Evolutionary conservation across 2,113 vertebrate genomes (phyloP).

Genomic region (Penelope pileata): DNA sequence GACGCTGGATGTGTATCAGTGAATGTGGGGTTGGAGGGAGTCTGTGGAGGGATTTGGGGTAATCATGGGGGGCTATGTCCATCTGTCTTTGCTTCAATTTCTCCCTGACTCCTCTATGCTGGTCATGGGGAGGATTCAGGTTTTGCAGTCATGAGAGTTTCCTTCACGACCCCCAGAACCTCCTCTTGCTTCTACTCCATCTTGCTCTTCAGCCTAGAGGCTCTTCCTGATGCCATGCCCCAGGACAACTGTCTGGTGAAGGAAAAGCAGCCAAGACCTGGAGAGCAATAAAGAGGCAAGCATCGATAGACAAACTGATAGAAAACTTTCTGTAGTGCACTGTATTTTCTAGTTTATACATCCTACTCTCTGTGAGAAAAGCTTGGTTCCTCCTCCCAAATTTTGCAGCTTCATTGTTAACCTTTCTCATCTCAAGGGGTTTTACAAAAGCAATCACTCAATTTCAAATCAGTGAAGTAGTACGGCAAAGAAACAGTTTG

Average conservation of each 20-base stretch:
- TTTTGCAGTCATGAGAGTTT: accelerated
- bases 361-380: neutral
- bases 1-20: no score
- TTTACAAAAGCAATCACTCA: neutral
- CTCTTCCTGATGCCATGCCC: neutral
- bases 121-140: neutral
- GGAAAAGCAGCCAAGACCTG: neutral
- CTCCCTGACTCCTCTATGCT: neutral
- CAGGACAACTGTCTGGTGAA: neutral
- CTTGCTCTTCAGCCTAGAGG: neutral
- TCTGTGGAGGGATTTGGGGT: neutral
- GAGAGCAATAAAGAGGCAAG: neutral
- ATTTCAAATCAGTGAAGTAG: neutral
- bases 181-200: neutral
- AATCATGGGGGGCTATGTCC: neutral
- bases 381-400: neutral
- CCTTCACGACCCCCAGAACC: accelerated
- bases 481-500: neutral
- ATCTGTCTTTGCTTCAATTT: neutral
- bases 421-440: neutral
- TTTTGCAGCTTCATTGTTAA: neutral
- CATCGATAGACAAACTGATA: neutral
- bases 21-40: neutral
- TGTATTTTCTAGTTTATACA: neutral
- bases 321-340: neutral